Percentiles rank a stretch among this genome's conserved stretches.
Conservation (phyloP, 2,113 vertebrate genomes). For the Crotalus tigris region DNA sequence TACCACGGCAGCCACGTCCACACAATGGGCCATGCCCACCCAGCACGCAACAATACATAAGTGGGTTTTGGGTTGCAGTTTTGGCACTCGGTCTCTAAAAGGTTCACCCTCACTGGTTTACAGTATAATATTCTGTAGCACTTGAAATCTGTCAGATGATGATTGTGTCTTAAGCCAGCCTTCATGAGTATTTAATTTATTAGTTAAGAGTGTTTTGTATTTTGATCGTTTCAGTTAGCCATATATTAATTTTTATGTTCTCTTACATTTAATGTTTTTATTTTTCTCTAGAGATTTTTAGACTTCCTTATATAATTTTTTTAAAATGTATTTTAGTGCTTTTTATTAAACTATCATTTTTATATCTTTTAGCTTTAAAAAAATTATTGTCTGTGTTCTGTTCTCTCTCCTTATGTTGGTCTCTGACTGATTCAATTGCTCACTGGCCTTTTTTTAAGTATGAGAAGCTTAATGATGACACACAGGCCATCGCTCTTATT, state of each 20-base stretch:
- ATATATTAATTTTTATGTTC: neutral
- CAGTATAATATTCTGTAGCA: neutral
- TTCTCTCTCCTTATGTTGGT: neutral
- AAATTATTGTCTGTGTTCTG: neutral
- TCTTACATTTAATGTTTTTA: neutral
- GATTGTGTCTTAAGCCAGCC: neutral
- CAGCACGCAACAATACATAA: no score
- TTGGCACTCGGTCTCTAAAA: no score
- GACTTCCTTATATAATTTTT: neutral
- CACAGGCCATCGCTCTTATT: neutral
- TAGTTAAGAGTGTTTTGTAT: neutral
- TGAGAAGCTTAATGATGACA: neutral
- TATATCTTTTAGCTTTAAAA: neutral
- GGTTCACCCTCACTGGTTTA: neutral
- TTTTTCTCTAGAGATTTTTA: neutral
- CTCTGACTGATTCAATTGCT: neutral
- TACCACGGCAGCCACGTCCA: no score
- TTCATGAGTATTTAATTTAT: neutral
- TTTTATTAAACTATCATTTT: neutral
- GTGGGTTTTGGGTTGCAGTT: no score
- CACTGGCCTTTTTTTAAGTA: neutral
- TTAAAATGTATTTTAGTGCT: neutral
- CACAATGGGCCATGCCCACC: no score
- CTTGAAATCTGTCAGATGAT: neutral
- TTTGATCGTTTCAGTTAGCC: neutral